Evolutionary conservation across 1,140 invertebrate species (phyloP), one percentile per base, ranked within the genome.

Genomic region (Hyposmocoma kahamanoa): DNA sequence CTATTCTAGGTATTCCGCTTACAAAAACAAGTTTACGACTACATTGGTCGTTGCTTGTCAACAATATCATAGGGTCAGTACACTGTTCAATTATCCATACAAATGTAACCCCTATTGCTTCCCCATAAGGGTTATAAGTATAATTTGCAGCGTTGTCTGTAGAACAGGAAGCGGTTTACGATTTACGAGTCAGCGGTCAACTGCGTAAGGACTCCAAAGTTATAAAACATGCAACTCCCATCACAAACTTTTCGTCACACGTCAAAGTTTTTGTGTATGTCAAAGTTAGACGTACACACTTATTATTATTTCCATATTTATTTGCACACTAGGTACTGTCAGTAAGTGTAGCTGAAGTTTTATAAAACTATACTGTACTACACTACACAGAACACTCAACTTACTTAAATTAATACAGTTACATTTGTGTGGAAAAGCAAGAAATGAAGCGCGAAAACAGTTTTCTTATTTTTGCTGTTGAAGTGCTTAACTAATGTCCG

Each of bases 241-340:
- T 43, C 44, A 49, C 34, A 10, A 53, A 54, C 42, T 49, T 51
- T 51, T 17, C 22, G 22, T 32, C 17, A 51, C 21, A 46, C 44
- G 32, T 3, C 32, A 36, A 36, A 36, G 10, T 36, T 36, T 36
- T 5, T 15, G 32, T 36, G 1, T 11, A 11, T 26, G 11, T 15
- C 1, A 36, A 36, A 36, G 13, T 36, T 3, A 30, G 13, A 30
- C 28, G 6, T 30, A 8, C 28, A 10, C 1, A 30, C n/a, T n/a
- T n/a, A n/a, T n/a, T n/a, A n/a, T n/a, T n/a, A n/a, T n/a, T n/a
- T n/a, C n/a, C n/a, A n/a, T n/a, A n/a, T n/a, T n/a, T n/a, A n/a
- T n/a, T n/a, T n/a, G n/a, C n/a, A n/a, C n/a, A n/a, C n/a, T n/a
- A n/a, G n/a, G n/a, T n/a, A n/a, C n/a, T n/a, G n/a, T n/a, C n/a